phyloP scores from a whole-genome alignment of 1,140 invertebrate genomes.

The Laupala kohalensis region DNA sequence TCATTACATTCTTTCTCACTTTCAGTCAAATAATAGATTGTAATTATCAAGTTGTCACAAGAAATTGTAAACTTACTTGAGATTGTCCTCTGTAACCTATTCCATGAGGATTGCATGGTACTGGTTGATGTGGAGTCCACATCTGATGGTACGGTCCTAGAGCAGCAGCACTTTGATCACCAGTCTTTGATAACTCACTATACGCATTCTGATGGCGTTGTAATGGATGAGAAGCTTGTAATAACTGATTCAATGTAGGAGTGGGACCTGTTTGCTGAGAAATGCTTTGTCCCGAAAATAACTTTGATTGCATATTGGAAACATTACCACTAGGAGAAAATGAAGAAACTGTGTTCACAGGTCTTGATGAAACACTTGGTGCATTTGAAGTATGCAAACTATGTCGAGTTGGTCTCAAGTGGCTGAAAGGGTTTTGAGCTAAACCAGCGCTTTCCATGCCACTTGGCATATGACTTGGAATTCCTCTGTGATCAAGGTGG shows the following conservation, averaged over 20 bases:
- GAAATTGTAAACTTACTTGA: too few species aligned
- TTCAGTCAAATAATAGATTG: too few species aligned
- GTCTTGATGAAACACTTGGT: constrained; percentile 21
- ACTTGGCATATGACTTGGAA: constrained; percentile 15
- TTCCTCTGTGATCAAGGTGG: constrained; percentile 15
- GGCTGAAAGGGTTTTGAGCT: constrained; percentile 17
- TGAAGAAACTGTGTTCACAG: constrained; percentile 29
- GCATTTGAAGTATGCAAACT: constrained; percentile 19
- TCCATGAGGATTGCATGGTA: constrained; percentile 34
- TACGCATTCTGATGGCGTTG: constrained; percentile 38
- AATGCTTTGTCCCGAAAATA: constrained; percentile 47
- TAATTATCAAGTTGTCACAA: too few species aligned
- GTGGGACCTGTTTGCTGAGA: constrained; percentile 72
- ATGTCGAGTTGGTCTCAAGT: constrained; percentile 19
- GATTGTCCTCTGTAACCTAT: neutral
- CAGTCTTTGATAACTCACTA: constrained; percentile 25
- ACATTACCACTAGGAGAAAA: constrained; percentile 22
- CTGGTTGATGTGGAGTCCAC: constrained; percentile 34
- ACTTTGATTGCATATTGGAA: constrained; percentile 32
- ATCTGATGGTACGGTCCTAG: constrained; percentile 27
- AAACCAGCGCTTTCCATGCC: constrained; percentile 14
- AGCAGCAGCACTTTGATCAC: constrained; percentile 23
- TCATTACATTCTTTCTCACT: too few species aligned
- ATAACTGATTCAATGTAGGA: constrained; percentile 77
- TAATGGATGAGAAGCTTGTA: constrained; percentile 60